Conservation (phyloP, 1,140 invertebrate species). For the Drosophila asahinai region DNA sequence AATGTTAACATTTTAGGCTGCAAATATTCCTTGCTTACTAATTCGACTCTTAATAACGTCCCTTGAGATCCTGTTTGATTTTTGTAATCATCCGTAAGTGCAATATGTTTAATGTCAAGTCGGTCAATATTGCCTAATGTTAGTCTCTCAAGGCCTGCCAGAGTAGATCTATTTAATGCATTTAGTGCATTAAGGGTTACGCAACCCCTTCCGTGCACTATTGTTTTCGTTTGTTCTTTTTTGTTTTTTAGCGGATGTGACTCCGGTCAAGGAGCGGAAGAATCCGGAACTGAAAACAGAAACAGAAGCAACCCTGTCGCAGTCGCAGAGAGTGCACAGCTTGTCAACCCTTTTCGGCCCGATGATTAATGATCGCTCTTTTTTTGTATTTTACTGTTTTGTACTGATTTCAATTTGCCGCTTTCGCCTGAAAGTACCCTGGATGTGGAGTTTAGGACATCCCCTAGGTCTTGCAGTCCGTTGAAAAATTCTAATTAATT, state of each 20-base stretch:
- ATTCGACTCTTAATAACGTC: not conserved
- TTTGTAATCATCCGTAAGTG: not conserved
- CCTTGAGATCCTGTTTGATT: too few species aligned
- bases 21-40: not conserved
- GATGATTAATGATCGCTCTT: slow-evolving; percentile 80
- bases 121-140: slow-evolving; percentile 19
- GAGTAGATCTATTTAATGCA: slow-evolving; percentile 14
- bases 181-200: slow-evolving; percentile 43
- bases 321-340: slow-evolving; percentile 51
- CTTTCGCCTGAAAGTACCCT: slow-evolving; percentile 28
- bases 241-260: slow-evolving; percentile 33
- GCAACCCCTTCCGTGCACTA: not conserved
- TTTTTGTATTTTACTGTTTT: slow-evolving; percentile 58
- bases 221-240: slow-evolving; percentile 6
- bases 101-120: slow-evolving; percentile 4
- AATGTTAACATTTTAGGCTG: not conserved
- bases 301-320: slow-evolving; percentile 30
- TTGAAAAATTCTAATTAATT: slow-evolving; percentile 83
- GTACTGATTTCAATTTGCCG: slow-evolving; percentile 78
- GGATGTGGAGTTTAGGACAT: slow-evolving; percentile 16
- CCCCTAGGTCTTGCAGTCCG: slow-evolving; percentile 29
- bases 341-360: slow-evolving; percentile 73
- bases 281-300: slow-evolving; percentile 20
- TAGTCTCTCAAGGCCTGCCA: not conserved
- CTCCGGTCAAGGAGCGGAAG: slow-evolving; percentile 51